phyloP scores from a whole-genome alignment of 1,140 invertebrate species.

The Ostrea edulis region DNA sequence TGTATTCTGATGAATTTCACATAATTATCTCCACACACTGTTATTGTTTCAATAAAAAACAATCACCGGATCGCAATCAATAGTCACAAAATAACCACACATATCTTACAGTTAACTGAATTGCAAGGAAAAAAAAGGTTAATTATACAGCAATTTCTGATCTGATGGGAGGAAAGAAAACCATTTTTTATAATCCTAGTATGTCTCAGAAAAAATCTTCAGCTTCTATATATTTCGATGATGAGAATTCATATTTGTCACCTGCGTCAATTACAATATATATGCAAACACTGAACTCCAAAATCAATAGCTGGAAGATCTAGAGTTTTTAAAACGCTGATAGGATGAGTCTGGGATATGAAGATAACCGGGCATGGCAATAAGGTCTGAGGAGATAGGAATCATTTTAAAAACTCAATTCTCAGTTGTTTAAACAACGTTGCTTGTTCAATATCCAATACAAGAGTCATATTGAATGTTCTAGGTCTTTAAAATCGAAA shows the following conservation, averaged over 20 bases:
- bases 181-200: neutral
- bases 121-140: conserved; percentile 10
- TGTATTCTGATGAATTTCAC: conserved; percentile 3
- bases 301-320: neutral
- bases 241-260: conserved; percentile 8
- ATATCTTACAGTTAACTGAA: conserved; percentile 21
- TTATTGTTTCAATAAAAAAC: conserved; percentile 7
- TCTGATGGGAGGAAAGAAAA: neutral
- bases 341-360: neutral
- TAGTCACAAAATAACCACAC: conserved; percentile 10
- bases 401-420: neutral
- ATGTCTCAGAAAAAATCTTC: neutral
- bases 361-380: neutral
- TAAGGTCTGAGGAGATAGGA: neutral
- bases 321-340: neutral
- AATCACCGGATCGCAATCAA: conserved; percentile 1
- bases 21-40: conserved; percentile 12
- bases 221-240: neutral
- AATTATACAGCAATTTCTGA: neutral
- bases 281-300: neutral
- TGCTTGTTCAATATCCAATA: neutral
- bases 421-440: neutral
- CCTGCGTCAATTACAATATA: neutral
- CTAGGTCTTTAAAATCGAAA: neutral
- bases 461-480: neutral